Evolutionary conservation across 2,797 vertebrate species (phyloP).

Genomic region (Melanotaenia boesemani): DNA sequence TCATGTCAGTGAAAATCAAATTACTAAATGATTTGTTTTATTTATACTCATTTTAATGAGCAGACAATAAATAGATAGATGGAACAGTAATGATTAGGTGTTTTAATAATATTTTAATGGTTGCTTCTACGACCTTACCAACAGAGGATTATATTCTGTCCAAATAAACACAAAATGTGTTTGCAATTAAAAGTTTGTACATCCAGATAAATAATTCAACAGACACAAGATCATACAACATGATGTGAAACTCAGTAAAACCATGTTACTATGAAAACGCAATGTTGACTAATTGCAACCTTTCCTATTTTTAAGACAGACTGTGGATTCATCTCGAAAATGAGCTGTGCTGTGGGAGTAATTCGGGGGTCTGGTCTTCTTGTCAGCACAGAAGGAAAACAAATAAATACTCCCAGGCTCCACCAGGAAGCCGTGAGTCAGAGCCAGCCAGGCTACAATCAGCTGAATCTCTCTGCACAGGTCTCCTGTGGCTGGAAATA

Average conservation of each 20-base stretch:
- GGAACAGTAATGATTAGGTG: too few relatives aligned
- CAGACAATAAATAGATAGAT: neutral
- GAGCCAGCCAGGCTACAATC: slow-evolving; percentile 56
- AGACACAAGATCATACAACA: neutral
- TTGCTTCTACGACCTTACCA: neutral
- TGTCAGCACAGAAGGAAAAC: slow-evolving; percentile 39
- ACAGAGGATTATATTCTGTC: neutral
- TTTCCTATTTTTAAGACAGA: slow-evolving; percentile 15
- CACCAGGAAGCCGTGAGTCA: slow-evolving; percentile 72
- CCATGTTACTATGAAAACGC: too few relatives aligned
- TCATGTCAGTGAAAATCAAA: neutral
- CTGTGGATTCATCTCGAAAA: slow-evolving; percentile 2
- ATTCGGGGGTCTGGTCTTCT: slow-evolving; percentile 30
- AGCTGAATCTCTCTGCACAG: slow-evolving; percentile 45
- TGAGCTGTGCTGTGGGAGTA: slow-evolving; percentile 11
- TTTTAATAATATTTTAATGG: neutral
- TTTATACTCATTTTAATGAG: neutral
- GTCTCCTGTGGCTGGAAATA: slow-evolving; percentile 50
- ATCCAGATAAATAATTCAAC: neutral
- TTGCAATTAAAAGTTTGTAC: neutral
- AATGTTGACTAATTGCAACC: neutral
- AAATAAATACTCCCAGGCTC: slow-evolving; percentile 46
- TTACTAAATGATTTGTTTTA: neutral
- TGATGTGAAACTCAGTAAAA: too few relatives aligned
- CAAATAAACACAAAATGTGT: neutral